Evolutionary conservation across 1,140 invertebrate species (phyloP), one percentile per base, ranked within the genome.

Genomic region (Melipona quadrifasciata): DNA sequence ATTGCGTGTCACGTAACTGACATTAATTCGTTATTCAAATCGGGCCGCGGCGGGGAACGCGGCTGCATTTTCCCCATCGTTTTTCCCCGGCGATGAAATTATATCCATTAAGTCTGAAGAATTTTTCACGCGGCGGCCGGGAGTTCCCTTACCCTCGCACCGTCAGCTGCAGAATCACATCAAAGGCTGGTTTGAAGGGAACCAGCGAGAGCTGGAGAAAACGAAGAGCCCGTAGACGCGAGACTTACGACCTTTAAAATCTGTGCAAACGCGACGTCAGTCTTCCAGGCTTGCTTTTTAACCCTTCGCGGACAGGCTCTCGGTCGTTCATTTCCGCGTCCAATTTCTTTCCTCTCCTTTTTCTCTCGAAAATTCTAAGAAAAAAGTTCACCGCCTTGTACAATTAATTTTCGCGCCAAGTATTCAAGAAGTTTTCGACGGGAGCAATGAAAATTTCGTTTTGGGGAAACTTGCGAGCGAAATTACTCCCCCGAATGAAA

Each of bases 1-100:
- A 72, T 65, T 75, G 47, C 53, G 73, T 27, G 61, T 51, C 47
- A 76, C 57, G 64, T 71, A 82, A 64, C 24, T 71, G 64, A 57
- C 75, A 80, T 88, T 88, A 87, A 88, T 87, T 82, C 81, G 80
- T 87, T 84, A 88, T 80, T 58, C 85, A 72, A 87, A 72, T 77
- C 34, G 64, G 31, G 39, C 31, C 84, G 71, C 39, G 47, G 5
- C 34, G 27, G 58, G 21, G 68, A 87, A 82, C 24, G 71, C 0
- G 34, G 80, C 55, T n/a, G 27, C 24, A 3, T 14, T 12, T n/a
- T n/a, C n/a, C n/a, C n/a, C 39, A 47, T 47, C 39, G 39, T 47
- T 10, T 47, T 55, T 16, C 27, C 64, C 17, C 78, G 47, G 74
- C 78, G 67, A 39, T 19, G 72, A 78, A 86, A 87, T 87, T 87